Evolutionary conservation across 2,113 vertebrate genomes (phyloP).

Genomic region (Lasiurus cinereus): DNA sequence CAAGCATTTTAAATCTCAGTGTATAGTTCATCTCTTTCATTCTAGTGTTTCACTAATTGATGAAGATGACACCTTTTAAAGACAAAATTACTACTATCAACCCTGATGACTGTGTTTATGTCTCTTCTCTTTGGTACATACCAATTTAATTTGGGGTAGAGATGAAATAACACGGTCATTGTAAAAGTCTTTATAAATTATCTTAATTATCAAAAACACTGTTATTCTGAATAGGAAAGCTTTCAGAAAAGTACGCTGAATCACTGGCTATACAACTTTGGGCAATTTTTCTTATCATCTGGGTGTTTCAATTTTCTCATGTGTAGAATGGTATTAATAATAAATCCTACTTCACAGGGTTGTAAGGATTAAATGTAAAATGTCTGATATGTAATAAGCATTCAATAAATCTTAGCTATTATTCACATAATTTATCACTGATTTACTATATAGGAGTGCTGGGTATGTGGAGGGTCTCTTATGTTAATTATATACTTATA

Average conservation of each 20-base stretch:
- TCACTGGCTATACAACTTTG: neutral
- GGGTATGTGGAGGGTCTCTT: neutral
- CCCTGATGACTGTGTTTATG: constrained; percentile 23
- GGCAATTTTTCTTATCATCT: constrained; percentile 34
- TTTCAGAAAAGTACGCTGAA: constrained; percentile 41
- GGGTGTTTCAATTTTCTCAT: neutral
- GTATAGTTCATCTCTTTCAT: neutral
- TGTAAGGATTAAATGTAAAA: constrained; percentile 39
- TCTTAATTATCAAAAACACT: constrained; percentile 57
- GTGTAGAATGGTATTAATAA: neutral
- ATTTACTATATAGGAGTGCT: neutral
- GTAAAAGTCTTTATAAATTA: constrained; percentile 43
- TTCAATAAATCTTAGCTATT: neutral
- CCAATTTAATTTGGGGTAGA: constrained; percentile 35
- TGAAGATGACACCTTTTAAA: constrained; percentile 28
- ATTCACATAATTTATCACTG: neutral
- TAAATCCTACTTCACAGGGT: neutral
- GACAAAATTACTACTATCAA: constrained; percentile 52
- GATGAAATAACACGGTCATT: neutral
- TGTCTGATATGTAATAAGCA: neutral
- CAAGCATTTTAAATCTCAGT: constrained; percentile 33
- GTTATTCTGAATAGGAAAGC: constrained; percentile 44
- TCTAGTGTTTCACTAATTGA: constrained; percentile 48
- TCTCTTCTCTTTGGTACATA: neutral
- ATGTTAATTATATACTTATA: neutral